Evolutionary conservation across 2,113 vertebrate genomes (phyloP).

Genomic region (Mirza zaza): DNA sequence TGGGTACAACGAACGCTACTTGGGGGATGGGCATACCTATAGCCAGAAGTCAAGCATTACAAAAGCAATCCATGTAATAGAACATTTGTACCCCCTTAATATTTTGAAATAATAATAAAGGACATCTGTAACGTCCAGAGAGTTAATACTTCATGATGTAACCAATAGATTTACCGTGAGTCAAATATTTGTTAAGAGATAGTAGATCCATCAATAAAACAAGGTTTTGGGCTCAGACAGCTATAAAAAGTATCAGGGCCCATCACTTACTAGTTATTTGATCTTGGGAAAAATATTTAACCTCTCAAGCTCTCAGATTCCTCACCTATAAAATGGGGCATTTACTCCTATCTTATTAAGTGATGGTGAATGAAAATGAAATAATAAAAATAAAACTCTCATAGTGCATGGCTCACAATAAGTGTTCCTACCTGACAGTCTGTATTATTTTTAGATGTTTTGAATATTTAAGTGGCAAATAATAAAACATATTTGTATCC

Average conservation of each 20-base stretch:
- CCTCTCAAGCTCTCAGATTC: background rate
- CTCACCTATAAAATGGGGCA: background rate
- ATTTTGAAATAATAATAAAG: too few relatives aligned
- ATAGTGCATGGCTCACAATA: background rate
- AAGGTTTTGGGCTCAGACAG: background rate
- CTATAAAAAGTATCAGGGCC: background rate
- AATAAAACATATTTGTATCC: background rate
- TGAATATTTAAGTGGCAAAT: background rate
- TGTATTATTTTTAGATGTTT: background rate
- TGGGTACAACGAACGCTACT: too few relatives aligned
- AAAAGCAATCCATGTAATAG: too few relatives aligned
- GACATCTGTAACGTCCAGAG: background rate
- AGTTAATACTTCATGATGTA: background rate
- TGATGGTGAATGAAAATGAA: background rate
- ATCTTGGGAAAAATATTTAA: background rate
- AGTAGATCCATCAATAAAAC: background rate
- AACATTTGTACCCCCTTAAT: too few relatives aligned
- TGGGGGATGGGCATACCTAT: too few relatives aligned
- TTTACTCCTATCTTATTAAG: background rate
- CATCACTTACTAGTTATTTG: background rate
- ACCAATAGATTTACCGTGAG: background rate
- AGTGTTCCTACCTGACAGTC: background rate
- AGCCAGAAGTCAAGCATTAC: too few relatives aligned
- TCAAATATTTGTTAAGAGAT: background rate
- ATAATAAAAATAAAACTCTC: background rate